Base-by-base conservation (phyloP, 2,113 vertebrate species). In the Campylorhamphus procurvoides region DNA sequence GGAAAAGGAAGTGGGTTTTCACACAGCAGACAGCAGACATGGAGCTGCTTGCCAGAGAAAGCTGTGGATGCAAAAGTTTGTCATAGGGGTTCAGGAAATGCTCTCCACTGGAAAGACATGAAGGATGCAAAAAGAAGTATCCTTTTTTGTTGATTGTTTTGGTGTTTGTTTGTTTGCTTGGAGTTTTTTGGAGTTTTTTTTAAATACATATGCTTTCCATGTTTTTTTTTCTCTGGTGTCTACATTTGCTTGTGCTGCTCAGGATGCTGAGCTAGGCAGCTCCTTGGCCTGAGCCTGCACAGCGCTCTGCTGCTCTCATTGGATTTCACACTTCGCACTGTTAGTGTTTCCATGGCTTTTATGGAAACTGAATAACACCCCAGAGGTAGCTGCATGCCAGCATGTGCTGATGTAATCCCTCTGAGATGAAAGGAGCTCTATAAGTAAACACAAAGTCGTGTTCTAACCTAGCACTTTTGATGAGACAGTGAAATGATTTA, bases 401-500 rank as follows among this genome's bases (percentile, higher is more conserved):
- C 24, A 2, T 77, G 87, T 77, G 84, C 89, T 94, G 84, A 92
- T 90, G 89, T 92, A 86, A 96, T 94, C 52, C 89, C 68, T 81
- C 31, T 17, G 94, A 89, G 72, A 87, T 72, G 73, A 87, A 94
- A 91, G 69, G 73, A 87, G 24, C 64, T 91, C 69, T 59, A 4
- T 22, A 86, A 89, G 73, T 87, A 90, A 88, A 84, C n/a, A 90
- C 5, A 2, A 64, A 86, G 56, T 77, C 60, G 7, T 44, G 47
- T 47, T 92, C 89, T 64, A 89, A 75, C 56, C 35, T 47, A 78
- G 73, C 39, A n/a, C 60, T 78, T 85, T n/a, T 80, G 69, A 52
- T 63, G 64, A 92, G 73, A 50, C 29, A 12, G 22, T 60, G 80
- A 60, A 92, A 84, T 64, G 60, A 92, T 84, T 92, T 67, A 84